Evolutionary conservation across 2,888 invertebrate species (phyloP), one percentile per base, ranked within the genome.

Genomic region (Megastigmus dorsalis): DNA sequence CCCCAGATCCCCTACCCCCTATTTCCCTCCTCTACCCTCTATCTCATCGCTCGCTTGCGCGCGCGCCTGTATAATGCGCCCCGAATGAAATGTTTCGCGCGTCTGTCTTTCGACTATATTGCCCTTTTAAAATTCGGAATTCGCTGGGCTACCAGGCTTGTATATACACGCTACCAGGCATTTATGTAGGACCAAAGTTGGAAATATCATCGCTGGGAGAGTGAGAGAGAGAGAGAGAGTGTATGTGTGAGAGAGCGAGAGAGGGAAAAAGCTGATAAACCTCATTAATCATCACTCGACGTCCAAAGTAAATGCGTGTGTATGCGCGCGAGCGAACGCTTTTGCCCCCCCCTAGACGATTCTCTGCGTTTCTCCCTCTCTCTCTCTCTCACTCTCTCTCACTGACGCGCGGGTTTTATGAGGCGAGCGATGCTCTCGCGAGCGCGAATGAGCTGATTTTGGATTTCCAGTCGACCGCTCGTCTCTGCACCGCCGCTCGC

Each of bases 231-330:
- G n/a, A n/a, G n/a, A n/a, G n/a, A n/a, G n/a, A n/a, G n/a, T n/a
- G n/a, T n/a, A n/a, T n/a, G n/a, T n/a, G n/a, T n/a, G n/a, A n/a
- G n/a, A n/a, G n/a, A n/a, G n/a, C n/a, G n/a, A n/a, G n/a, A n/a
- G n/a, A n/a, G n/a, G n/a, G n/a, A n/a, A n/a, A n/a, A n/a, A n/a
- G n/a, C 48, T 33, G 69, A 75, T 71, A 60, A 69, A 67, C n/a
- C 66, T 66, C 70, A 67, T 75, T 75, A 75, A 67, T 75, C 75
- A 71, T 62, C 23, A 41, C 3, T 7, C 3, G 9, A 20, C 20
- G 18, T 18, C 33, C 3, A 52, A 62, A 66, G 66, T 66, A 52
- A 66, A 73, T 65, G 41, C 23, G n/a, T 20, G 45, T 36, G 57
- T 20, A 38, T n/a, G 41, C 55, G 50, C 30, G 28, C 26, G 18